Percentiles rank a stretch among this genome's conserved stretches.
Evolutionary conservation across 2,113 vertebrate species (phyloP).

Genomic region (Mesocricetus auratus): DNA sequence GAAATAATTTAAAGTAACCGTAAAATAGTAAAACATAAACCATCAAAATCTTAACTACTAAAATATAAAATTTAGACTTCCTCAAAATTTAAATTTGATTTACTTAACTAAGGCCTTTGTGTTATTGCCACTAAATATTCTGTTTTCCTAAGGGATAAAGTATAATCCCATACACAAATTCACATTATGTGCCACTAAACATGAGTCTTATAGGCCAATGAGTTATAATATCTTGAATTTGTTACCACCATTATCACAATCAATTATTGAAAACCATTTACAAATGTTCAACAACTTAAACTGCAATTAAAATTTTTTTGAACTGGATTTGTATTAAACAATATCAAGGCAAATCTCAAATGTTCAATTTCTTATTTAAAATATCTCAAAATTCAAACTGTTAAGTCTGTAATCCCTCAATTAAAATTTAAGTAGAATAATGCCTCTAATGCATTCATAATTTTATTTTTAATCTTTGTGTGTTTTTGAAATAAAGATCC

Average conservation of each 20-base stretch:
- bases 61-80: slow-evolving; percentile 26
- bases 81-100: slow-evolving; percentile 52
- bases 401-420: slow-evolving; percentile 34
- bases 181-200: not conserved
- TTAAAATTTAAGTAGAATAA: slow-evolving; percentile 62
- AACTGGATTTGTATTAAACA: slow-evolving; percentile 60
- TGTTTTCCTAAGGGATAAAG: slow-evolving; percentile 59
- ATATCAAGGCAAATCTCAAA: slow-evolving; percentile 48
- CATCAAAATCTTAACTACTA: not conserved
- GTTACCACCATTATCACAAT: slow-evolving; percentile 37
- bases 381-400: slow-evolving; percentile 60
- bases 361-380: slow-evolving; percentile 58
- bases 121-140: not conserved
- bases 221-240: slow-evolving; percentile 5
- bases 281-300: slow-evolving; percentile 58
- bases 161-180: slow-evolving; percentile 32
- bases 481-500: slow-evolving; percentile 53
- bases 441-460: not conserved
- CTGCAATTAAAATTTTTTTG: slow-evolving; percentile 47
- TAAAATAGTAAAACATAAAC: slow-evolving; percentile 48
- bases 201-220: slow-evolving; percentile 8
- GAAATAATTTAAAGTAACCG: not conserved
- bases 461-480: slow-evolving; percentile 22
- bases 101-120: slow-evolving; percentile 47
- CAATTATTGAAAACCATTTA: slow-evolving; percentile 20